These are phyloP conservation scores for Trichonephila inaurata DNA, from an alignment of 1,140 invertebrate species.

Conservation along the genomic window DNA sequence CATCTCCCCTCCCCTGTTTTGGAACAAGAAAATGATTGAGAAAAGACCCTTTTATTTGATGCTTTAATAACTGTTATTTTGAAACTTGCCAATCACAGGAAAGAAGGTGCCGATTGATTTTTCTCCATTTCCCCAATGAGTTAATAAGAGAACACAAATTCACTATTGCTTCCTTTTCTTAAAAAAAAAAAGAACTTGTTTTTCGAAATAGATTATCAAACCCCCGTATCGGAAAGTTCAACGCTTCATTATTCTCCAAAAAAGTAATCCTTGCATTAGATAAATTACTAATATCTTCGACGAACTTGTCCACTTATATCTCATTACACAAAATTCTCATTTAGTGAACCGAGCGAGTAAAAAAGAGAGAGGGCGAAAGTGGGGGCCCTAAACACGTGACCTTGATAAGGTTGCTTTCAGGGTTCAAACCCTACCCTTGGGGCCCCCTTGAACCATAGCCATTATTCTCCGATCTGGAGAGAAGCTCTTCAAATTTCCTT, in stretches of 20 bases:
- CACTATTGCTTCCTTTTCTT: too few species aligned
- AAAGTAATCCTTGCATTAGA: not conserved
- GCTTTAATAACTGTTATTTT: not conserved
- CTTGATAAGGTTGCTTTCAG: slow-evolving; percentile 51
- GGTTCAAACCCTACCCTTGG: not conserved
- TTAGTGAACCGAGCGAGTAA: not conserved
- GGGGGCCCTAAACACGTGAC: slow-evolving; percentile 5
- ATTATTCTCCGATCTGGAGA: slow-evolving; percentile 26
- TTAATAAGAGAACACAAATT: not conserved
- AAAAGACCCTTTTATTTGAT: not conserved
- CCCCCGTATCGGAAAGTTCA: not conserved
- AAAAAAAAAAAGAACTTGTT: too few species aligned
- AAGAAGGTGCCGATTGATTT: not conserved
- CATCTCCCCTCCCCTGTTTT: not conserved
- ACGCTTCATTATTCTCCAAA: not conserved
- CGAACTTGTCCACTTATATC: slow-evolving; percentile 42
- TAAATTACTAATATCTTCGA: slow-evolving; percentile 21
- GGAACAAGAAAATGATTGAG: not conserved
- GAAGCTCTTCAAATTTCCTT: slow-evolving; percentile 35
- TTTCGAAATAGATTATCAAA: not conserved
- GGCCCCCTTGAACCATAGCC: slow-evolving; percentile 15
- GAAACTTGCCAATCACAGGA: not conserved
- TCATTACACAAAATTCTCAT: slow-evolving; percentile 55
- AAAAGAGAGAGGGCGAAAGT: not conserved
- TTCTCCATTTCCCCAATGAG: not conserved